Base-by-base conservation (phyloP, 2,113 vertebrate genomes). In the Lampris megalopsis region DNA sequence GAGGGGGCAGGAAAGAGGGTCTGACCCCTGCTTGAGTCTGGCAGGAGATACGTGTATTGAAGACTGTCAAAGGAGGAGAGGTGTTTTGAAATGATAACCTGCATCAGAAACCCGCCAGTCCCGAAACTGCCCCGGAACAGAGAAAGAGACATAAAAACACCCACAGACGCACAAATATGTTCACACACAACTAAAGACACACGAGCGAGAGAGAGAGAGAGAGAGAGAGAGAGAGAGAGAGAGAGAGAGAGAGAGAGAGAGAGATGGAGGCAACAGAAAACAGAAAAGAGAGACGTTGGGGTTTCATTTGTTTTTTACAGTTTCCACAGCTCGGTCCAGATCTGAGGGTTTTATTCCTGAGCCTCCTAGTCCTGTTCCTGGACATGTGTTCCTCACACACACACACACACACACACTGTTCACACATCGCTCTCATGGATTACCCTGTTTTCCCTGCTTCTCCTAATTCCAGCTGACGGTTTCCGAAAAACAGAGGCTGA, bases 51-150 rank as follows among this genome's bases (percentile, higher is more conserved):
- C 53, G n/a, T 53, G 37, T 59, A 9, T 1, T 3, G 43, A 68
- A 66, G 49, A 67, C 73, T 67, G 62, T 83, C 68, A 72, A 81
- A 75, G 77, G 69, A 84, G 70, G 65, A 56, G 63, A 61, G 54
- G 77, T 87, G 76, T 83, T 92, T 91, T 90, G 90, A 88, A 91
- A 92, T 86, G 91, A 83, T 89, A 89, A 93, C 91, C 79, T 85
- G 85, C 80, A 85, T 86, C 49, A 75, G 84, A 75, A 75, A 81
- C 81, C 82, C 84, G n/a, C n/a, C n/a, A n/a, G n/a, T n/a, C n/a
- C n/a, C n/a, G n/a, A n/a, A 88, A 92, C 88, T 89, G 84, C 68
- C 77, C 56, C 77, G 68, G 75, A 80, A 83, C 73, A 64, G 82
- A 7, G 53, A 86, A 64, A 57, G 7, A 43, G 66, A 37, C 4